Evolutionary conservation across 2,113 vertebrate genomes (phyloP).

Genomic region (Strix aluco): DNA sequence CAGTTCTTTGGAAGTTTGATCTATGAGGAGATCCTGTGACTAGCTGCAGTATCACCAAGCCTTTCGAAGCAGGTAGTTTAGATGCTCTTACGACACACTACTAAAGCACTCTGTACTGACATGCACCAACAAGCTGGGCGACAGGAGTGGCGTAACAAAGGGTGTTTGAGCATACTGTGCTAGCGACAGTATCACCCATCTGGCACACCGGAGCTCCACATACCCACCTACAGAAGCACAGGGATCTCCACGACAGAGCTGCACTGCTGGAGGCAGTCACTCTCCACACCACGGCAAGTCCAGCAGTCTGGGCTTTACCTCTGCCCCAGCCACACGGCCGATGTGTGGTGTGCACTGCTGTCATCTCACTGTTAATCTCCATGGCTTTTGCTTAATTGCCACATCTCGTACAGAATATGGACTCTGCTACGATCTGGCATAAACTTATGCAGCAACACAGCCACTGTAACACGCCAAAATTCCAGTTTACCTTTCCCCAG

Average conservation of each 20-base stretch:
- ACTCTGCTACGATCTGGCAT: no score
- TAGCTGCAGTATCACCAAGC: neutral
- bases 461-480: fast-evolving
- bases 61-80: neutral
- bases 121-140: fast-evolving
- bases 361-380: neutral
- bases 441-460: neutral
- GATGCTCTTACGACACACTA: neutral
- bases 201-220: neutral
- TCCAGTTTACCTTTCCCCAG: conserved; percentile 89
- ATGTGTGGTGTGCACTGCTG: fast-evolving
- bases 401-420: neutral
- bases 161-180: neutral
- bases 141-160: neutral
- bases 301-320: neutral
- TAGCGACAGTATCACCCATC: neutral
- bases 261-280: neutral
- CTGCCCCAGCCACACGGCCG: neutral
- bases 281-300: no score
- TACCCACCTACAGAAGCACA: neutral
- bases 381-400: neutral
- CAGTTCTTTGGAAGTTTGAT: neutral
- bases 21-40: neutral
- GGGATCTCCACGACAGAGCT: neutral
- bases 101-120: neutral